A percentile compares a stretch with the other conserved stretches of the same genome.
Conservation (phyloP, 2,797 vertebrate species). For the Pseudomugil tenellus region DNA sequence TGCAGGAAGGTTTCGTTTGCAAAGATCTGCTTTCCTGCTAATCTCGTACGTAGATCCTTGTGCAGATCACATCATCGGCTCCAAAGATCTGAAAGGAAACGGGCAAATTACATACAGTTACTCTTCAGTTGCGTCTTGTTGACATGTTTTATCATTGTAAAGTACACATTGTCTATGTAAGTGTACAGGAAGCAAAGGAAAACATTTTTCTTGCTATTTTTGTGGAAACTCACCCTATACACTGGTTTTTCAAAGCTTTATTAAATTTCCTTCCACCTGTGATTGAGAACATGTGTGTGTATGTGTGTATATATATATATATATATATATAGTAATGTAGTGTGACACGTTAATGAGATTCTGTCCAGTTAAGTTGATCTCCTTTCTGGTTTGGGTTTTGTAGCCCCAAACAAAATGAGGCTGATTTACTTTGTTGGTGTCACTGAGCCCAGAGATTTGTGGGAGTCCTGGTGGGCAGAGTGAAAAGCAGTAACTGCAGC, state of each 20-base stretch:
- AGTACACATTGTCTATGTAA: background rate
- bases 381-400: conserved; percentile 8
- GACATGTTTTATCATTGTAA: background rate
- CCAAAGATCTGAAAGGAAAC: conserved; percentile 89
- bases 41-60: conserved; percentile 90
- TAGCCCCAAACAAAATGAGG: background rate
- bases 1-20: background rate
- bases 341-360: background rate
- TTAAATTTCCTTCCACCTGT: too few relatives aligned
- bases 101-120: background rate
- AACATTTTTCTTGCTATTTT: background rate
- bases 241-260: too few relatives aligned
- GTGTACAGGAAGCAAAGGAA: background rate
- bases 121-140: background rate
- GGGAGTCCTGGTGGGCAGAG: conserved; percentile 50
- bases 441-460: conserved; percentile 61
- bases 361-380: background rate
- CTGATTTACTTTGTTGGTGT: conserved; percentile 17
- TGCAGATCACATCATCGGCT: conserved; percentile 95
- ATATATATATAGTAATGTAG: too few relatives aligned
- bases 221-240: background rate
- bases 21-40: conserved; percentile 59
- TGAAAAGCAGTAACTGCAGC: conserved; percentile 52
- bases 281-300: too few relatives aligned
- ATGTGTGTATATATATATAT: too few relatives aligned